Base-by-base conservation (phyloP, 2,113 vertebrate species). In the Anthoscopus minutus region DNA sequence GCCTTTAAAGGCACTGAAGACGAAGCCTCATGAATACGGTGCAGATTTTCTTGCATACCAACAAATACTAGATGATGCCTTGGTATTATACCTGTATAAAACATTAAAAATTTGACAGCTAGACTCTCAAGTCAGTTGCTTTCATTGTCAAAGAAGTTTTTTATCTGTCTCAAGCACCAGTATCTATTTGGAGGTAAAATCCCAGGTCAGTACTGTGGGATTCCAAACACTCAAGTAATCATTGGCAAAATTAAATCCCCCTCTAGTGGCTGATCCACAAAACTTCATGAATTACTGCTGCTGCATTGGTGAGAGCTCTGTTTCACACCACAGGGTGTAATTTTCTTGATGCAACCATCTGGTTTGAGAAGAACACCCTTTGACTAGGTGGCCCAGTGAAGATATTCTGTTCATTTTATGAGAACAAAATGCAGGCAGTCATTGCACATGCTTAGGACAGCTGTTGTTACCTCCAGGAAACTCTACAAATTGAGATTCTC, bases 171-270 rank as follows among this genome's bases (percentile, higher is more conserved):
- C 5, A 11, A 89, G 45, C n/a, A 65, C 24, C 20, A 35, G 19
- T 76, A 74, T 72, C 8, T 53, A 45, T 94, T 30, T 57, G n/a
- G 58, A 95, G 54, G 28, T 83, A 50, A 80, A 85, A 88, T 56
- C 62, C 18, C 0, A 0, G 40, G 28, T 79, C 33, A 4, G 20
- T 77, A 4, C 62, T 69, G 30, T 50, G 28, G 15, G 54, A 77
- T 35, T 77, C 54, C 0, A 4, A n/a, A 25, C 33, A 22, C 23
- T 4, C 0, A 0, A 30, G 23, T 67, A 45, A 65, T 71, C 61
- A 76, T 76, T 72, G 80, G 80, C 86, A 95, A 94, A 93, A 90
- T 95, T 56, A 81, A 96, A 67, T 64, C 94, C 24, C 93, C 94
- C 94, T 94, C 96, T 97, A 95, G 96, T 69, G 96, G 96, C 61